Evolutionary conservation across 2,888 invertebrate species (phyloP).

Genomic region (Strigamia transsilvanica): DNA sequence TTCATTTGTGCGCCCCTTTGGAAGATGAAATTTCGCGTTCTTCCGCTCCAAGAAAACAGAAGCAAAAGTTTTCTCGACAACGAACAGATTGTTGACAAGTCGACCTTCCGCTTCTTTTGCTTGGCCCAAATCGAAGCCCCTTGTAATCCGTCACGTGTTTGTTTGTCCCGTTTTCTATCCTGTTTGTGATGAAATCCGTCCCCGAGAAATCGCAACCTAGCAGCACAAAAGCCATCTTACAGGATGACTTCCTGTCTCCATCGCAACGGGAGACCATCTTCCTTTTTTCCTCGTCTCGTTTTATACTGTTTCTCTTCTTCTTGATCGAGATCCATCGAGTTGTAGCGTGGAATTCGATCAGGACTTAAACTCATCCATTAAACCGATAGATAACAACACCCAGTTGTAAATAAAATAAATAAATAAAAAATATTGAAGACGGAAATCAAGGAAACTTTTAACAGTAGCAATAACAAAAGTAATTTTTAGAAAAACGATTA

Average conservation of each 20-base stretch:
- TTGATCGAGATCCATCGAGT: constrained; percentile 12
- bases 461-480: not conserved
- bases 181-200: constrained; percentile 45
- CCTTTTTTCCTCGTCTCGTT: not conserved
- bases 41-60: not conserved
- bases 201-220: constrained; percentile 41
- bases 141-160: constrained; percentile 50
- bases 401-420: not conserved
- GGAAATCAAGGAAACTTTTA: not conserved
- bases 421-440: not conserved
- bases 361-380: constrained; percentile 15
- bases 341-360: constrained; percentile 35
- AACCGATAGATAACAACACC: not conserved
- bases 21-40: not conserved
- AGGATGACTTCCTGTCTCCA: constrained; percentile 41
- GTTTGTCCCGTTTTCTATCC: constrained; percentile 51
- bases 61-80: constrained; percentile 29
- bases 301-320: not conserved
- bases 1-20: not conserved
- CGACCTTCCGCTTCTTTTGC: constrained; percentile 39
- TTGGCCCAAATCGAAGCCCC: constrained; percentile 30
- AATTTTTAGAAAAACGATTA: constrained; percentile 4
- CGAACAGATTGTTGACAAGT: constrained; percentile 37
- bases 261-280: not conserved
- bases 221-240: constrained; percentile 50